phyloP scores from a whole-genome alignment of 2,113 vertebrate species.

The Embiotoca jacksoni region DNA sequence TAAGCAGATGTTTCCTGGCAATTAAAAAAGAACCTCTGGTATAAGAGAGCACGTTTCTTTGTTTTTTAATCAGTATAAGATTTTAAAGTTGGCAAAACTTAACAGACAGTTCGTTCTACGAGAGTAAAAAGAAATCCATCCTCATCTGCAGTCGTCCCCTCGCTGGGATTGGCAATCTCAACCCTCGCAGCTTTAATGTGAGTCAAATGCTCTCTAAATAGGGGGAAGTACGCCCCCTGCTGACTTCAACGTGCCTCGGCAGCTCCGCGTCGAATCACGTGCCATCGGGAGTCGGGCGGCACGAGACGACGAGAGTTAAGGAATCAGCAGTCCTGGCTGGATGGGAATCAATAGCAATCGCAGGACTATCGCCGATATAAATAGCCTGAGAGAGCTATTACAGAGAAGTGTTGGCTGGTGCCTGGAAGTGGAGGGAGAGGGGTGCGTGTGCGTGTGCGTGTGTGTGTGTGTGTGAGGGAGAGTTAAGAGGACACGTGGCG shows the following conservation, averaged over 20 bases:
- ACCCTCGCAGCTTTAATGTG: background rate
- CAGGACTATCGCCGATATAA: slow-evolving; percentile 17
- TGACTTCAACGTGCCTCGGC: background rate
- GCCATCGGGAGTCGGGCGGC: background rate
- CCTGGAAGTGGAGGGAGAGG: background rate
- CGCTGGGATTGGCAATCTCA: background rate
- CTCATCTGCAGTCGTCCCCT: background rate
- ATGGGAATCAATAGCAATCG: slow-evolving; percentile 47
- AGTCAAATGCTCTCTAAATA: background rate
- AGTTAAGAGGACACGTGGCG: slow-evolving; percentile 17
- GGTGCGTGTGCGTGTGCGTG: background rate
- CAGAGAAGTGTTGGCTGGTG: slow-evolving; percentile 15
- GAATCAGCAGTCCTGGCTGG: slow-evolving; percentile 20
- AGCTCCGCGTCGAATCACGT: background rate
- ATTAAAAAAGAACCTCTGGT: background rate
- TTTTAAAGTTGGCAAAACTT: background rate
- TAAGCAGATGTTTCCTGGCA: too few species aligned
- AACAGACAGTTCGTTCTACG: too few species aligned
- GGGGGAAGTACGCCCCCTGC: slow-evolving; percentile 8
- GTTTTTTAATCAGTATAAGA: background rate
- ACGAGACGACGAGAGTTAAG: slow-evolving; percentile 10
- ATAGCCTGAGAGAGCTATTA: slow-evolving; percentile 12
- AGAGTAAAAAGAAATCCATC: background rate
- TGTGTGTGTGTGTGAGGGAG: background rate
- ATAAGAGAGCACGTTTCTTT: background rate